phyloP scores from a whole-genome alignment of 1,140 invertebrate genomes.

The Nasonia longicornis region DNA sequence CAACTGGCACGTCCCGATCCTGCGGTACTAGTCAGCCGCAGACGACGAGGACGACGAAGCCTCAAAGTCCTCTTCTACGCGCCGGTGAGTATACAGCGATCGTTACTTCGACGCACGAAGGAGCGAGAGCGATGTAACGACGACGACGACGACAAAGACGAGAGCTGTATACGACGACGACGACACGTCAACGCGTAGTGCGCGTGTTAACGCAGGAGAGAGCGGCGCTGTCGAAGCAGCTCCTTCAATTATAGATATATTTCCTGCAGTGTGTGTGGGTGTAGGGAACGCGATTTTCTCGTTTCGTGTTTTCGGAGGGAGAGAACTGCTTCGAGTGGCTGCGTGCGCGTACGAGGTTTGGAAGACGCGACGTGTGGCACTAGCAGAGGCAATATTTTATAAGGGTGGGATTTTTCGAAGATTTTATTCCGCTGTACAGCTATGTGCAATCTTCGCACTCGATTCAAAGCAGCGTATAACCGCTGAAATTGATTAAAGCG shows the following conservation, averaged over 20 bases:
- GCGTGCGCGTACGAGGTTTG: no score
- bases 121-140: background rate
- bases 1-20: conserved; percentile 49
- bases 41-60: conserved; percentile 41
- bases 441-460: no score
- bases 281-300: background rate
- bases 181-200: background rate
- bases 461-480: no score
- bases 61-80: conserved; percentile 43
- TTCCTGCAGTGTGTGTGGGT: background rate
- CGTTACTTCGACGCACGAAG: conserved; percentile 33
- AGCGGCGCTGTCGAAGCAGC: background rate
- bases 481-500: background rate
- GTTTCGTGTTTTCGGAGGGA: background rate
- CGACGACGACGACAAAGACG: conserved; percentile 6
- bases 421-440: no score
- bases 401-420: no score
- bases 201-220: background rate
- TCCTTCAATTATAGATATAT: conserved; percentile 1
- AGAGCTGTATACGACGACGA: background rate
- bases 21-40: conserved; percentile 51
- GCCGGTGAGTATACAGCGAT: background rate
- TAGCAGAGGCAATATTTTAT: no score
- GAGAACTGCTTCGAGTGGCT: no score
- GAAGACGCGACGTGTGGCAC: no score